Evolutionary conservation across 2,113 vertebrate species (phyloP), one percentile per base, ranked within the genome.

Genomic region (Crotalus tigris): DNA sequence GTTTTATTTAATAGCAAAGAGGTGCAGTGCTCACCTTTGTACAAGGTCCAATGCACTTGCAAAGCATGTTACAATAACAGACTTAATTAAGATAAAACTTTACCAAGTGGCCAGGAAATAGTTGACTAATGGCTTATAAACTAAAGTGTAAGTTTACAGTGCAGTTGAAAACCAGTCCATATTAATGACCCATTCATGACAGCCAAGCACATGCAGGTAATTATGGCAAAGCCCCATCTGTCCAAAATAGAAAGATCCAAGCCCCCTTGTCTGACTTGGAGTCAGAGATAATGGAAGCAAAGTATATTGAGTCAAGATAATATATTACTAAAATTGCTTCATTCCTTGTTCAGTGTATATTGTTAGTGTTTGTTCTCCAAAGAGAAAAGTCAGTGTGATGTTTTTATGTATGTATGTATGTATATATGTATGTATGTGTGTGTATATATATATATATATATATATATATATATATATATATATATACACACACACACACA

Each of bases 1-100:
- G 5, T 33, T 75, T 75, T 75, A 75, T 33, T 75, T 75, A 69
- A 12, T n/a, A 69, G 64, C 64, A 75, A 33, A 75, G 69, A 33
- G 69, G 69, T 39, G 15, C n/a, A 39, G 33, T 81, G 69, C n/a
- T 39, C 33, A 39, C 15, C 69, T 39, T 81, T 81, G n/a, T 39
- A 39, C 33, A 81, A 6, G 17, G n/a, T 81, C n/a, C 69, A 81
- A 81, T 21, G 33, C 15, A 81, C 33, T 21, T 81, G 33, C 44
- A 17, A 81, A 81, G 33, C 33, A 81, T 81, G 3, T 81, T 81
- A 44, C 95, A 89, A 61, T 95, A 94, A 93, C 91, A 95, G 95
- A 95, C 91, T 95, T 96, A 93, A 69, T 94, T 59, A 94, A 53
- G 88, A 86, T 94, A 13, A 6, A 0, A 2, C 88, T 95, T 94